Conservation (phyloP, 1,140 invertebrate species). For the Akabosia matsudoensis region DNA sequence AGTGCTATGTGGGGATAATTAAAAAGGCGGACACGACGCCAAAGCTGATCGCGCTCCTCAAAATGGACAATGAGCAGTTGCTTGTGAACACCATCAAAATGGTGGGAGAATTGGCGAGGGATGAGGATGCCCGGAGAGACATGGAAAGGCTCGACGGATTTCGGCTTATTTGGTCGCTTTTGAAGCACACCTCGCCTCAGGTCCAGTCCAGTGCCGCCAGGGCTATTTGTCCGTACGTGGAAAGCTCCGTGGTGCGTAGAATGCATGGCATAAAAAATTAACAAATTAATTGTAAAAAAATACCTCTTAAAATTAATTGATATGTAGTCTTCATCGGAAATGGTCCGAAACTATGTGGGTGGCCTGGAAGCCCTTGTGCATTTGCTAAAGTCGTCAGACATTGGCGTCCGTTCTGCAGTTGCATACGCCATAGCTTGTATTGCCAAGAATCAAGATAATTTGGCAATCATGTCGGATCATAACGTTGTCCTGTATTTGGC, state of each 20-base stretch:
- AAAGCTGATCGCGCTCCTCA: slow-evolving; percentile 64
- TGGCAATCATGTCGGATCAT: slow-evolving; percentile 93
- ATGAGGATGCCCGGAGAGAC: slow-evolving; percentile 55
- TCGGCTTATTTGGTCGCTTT: slow-evolving; percentile 83
- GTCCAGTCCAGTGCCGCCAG: slow-evolving; percentile 85
- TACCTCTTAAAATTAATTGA: slow-evolving; percentile 26
- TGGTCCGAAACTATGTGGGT: slow-evolving; percentile 88
- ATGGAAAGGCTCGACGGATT: slow-evolving; percentile 87
- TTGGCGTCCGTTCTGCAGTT: slow-evolving; percentile 74
- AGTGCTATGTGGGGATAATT: slow-evolving; percentile 21
- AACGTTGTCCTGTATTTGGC: slow-evolving; percentile 84
- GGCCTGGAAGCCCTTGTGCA: slow-evolving; percentile 85
- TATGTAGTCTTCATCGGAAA: slow-evolving; percentile 75
- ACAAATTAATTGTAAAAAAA: neutral
- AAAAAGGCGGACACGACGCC: slow-evolving; percentile 67
- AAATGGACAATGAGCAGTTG: slow-evolving; percentile 72
- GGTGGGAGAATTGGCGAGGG: slow-evolving; percentile 73
- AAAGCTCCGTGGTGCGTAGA: slow-evolving; percentile 65
- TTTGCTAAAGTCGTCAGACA: slow-evolving; percentile 73
- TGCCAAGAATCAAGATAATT: slow-evolving; percentile 82
- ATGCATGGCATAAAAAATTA: neutral
- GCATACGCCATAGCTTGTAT: slow-evolving; percentile 87
- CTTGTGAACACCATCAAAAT: slow-evolving; percentile 81
- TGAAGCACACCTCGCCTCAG: slow-evolving; percentile 75
- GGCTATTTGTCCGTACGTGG: slow-evolving; percentile 86